Evolutionary conservation across 2,113 vertebrate species (phyloP), one percentile per base, ranked within the genome.

Genomic region (Caracal caracal): DNA sequence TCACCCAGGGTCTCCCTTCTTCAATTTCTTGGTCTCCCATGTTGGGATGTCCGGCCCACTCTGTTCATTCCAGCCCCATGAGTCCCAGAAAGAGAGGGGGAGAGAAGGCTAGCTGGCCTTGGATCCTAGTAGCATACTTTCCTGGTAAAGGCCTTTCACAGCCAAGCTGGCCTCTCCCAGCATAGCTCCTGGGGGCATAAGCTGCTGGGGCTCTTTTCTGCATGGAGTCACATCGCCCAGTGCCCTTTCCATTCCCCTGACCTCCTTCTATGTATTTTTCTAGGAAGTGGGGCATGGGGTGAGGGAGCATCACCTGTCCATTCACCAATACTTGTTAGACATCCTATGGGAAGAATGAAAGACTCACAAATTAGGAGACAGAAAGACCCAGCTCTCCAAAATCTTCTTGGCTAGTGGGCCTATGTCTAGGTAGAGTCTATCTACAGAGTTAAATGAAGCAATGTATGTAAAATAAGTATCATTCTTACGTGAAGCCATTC

Each of bases 31-130:
- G 43, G 59, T 30, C 66, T 56, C 66, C 47, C 19, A 6, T 8
- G 2, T 33, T 28, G 2, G 22, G 53, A 33, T 37, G 61, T 90
- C 24, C 10, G 61, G 71, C 22, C 13, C 40, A 59, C 10, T 85
- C 71, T 65, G 5, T 37, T 81, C 56, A 22, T 53, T 61, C 71
- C 17, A 40, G 24, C 28, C 43, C 28, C 9, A 0, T 17, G 24
- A 76, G 6, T 66, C 30, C 4, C 2, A 93, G 40, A 26, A 53
- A 37, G 4, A 17, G 9, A 5, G 1, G 6, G 16, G 22, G 17
- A 51, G 17, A 40, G 1, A 6, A 43, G 4, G 16, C 3, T 2
- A 6, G 13, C 0, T 0, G 35, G 37, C 1, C 15, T 33, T 26
- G 6, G 37, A 56, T 30, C 10, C 33, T 43, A 6, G 10, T 22